A percentile compares a stretch with the other conserved stretches of the same genome.
phyloP scores from a whole-genome alignment of 2,113 vertebrate species.

The Piaya cayana region DNA sequence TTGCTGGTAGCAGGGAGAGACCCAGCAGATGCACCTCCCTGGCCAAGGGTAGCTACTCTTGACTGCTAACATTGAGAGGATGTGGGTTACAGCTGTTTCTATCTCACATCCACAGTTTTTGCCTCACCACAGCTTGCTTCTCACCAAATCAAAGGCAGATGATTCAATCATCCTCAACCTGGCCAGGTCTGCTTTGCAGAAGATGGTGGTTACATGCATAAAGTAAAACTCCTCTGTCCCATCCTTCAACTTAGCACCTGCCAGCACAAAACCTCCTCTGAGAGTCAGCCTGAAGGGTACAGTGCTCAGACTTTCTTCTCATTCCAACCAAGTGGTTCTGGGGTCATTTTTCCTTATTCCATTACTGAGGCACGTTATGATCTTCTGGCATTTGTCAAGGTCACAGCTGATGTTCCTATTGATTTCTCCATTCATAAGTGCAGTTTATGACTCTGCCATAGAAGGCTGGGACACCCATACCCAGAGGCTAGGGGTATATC shows the following conservation, averaged over 20 bases:
- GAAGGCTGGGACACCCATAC: rapidly evolving
- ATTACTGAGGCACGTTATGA: background rate
- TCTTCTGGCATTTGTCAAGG: background rate
- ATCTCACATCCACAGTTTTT: background rate
- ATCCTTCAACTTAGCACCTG: background rate
- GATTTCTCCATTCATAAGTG: background rate
- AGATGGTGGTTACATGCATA: background rate
- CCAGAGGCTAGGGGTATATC: background rate
- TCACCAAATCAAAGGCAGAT: background rate
- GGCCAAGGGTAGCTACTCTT: background rate
- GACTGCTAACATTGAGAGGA: rapidly evolving
- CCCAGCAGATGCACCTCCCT: rapidly evolving
- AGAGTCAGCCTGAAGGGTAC: background rate
- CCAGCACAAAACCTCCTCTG: background rate
- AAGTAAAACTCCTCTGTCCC: background rate
- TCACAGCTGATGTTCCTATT: background rate
- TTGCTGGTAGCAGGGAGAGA: background rate
- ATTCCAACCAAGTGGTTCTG: background rate
- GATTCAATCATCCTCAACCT: background rate
- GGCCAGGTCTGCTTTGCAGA: background rate
- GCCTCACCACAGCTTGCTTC: background rate
- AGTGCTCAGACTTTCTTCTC: background rate
- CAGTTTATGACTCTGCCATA: background rate
- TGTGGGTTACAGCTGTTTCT: background rate
- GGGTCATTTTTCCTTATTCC: background rate